These are phyloP conservation scores for Regulus satrapa DNA, from an alignment of 2,113 vertebrate species.

Conservation along the genomic window DNA sequence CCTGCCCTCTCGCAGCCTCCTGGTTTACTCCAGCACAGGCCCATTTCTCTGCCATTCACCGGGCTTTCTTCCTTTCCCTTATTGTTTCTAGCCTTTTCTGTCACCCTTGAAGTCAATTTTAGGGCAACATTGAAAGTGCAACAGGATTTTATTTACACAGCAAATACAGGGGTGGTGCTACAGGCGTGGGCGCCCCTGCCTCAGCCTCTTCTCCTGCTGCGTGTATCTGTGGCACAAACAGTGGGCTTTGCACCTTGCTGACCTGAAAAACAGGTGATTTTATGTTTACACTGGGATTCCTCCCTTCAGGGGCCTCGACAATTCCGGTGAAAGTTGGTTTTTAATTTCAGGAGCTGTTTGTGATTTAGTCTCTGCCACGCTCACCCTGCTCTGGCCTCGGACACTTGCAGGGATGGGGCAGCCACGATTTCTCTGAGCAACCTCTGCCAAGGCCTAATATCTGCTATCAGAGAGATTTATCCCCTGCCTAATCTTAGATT, in stretches of 20 bases:
- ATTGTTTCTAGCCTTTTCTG: not conserved
- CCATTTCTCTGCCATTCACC: not conserved
- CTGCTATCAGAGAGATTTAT: not conserved
- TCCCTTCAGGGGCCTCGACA: not conserved
- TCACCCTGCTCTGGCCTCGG: not conserved
- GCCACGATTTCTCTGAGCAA: not conserved
- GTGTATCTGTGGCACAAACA: not conserved
- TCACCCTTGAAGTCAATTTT: not conserved
- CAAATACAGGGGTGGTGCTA: not conserved
- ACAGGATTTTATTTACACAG: not conserved
- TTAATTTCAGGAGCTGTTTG: not conserved
- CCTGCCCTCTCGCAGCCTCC: not conserved
- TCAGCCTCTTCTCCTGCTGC: not conserved
- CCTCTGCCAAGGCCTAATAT: not conserved
- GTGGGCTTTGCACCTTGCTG: not conserved
- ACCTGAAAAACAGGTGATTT: not conserved
- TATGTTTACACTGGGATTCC: not conserved
- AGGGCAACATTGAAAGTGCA: not conserved
- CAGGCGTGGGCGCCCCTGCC: not conserved
- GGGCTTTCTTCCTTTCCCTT: not conserved
- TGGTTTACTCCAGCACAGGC: rapidly evolving
- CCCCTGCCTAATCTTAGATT: not conserved
- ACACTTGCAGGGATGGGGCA: not conserved
- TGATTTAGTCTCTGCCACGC: not conserved
- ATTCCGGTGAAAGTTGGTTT: not conserved